Conservation (phyloP, 2,888 invertebrate species). For the Leuctra nigra region DNA sequence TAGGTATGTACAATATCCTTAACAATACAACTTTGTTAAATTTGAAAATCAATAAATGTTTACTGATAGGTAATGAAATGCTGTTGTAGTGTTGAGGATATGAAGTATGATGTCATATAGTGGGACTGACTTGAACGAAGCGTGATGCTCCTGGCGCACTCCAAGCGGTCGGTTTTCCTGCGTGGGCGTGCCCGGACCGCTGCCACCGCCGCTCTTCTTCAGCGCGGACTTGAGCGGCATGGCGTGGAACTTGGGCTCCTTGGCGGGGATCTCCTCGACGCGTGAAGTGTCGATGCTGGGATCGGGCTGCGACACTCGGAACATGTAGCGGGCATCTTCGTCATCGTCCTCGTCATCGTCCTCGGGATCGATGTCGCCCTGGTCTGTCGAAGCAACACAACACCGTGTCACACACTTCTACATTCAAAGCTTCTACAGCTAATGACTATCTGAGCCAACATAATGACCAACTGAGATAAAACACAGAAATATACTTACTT, state of each 20-base stretch:
- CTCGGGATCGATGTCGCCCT: slow-evolving; percentile 51
- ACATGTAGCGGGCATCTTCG: slow-evolving; percentile 44
- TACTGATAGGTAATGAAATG: no score
- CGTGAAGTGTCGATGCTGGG: slow-evolving; percentile 71
- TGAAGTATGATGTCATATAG: background rate
- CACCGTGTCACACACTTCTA: background rate
- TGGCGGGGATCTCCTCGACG: slow-evolving; percentile 87
- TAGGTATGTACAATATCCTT: no score
- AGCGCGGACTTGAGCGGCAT: slow-evolving; percentile 88
- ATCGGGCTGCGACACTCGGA: slow-evolving; percentile 53
- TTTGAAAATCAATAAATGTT: no score
- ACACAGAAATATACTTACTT: no score
- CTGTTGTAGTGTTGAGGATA: no score
- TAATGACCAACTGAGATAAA: no score
- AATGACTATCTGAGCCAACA: no score
- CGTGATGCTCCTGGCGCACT: slow-evolving; percentile 66
- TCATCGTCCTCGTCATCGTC: slow-evolving; percentile 47
- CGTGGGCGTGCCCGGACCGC: slow-evolving; percentile 65
- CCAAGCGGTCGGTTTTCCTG: slow-evolving; percentile 61
- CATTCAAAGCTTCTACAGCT: no score
- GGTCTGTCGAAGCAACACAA: slow-evolving; percentile 44
- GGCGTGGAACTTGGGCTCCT: slow-evolving; percentile 86
- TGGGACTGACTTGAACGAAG: slow-evolving; percentile 70
- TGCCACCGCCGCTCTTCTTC: slow-evolving; percentile 64
- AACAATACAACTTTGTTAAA: no score